phyloP scores from a whole-genome alignment of 1,140 invertebrate genomes.

The Spodoptera frugiperda region DNA sequence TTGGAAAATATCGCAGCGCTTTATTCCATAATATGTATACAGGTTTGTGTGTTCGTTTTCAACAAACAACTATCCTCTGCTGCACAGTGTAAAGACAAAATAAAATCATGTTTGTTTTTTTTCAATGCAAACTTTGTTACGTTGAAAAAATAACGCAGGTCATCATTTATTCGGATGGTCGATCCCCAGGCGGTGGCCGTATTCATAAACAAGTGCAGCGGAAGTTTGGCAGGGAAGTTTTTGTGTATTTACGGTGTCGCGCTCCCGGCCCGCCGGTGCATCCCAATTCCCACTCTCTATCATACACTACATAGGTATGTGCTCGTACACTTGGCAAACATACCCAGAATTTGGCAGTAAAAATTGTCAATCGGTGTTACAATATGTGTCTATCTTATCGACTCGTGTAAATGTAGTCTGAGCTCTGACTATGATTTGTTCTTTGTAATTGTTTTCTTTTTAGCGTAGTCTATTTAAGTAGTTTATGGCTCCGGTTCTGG shows the following conservation, averaged over 20 bases:
- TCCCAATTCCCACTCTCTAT: conserved; percentile 51
- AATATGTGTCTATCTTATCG: conserved; percentile 32
- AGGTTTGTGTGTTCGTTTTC: conserved; percentile 1
- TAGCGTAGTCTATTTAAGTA: not conserved
- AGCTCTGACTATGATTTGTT: conserved; percentile 15
- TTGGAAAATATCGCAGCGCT: no score
- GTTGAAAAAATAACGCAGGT: conserved; percentile 49
- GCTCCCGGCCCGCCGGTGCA: conserved; percentile 53
- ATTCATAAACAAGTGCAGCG: conserved; percentile 79
- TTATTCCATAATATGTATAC: not conserved
- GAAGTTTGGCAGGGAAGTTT: conserved; percentile 78
- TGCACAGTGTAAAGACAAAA: conserved; percentile 5
- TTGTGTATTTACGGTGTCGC: conserved; percentile 72
- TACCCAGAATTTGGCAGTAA: conserved; percentile 45
- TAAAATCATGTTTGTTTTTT: conserved; percentile 14
- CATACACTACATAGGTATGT: conserved; percentile 45
- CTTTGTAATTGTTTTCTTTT: not conserved
- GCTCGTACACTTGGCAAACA: conserved; percentile 56
- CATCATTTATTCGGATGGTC: conserved; percentile 61
- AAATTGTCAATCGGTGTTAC: conserved; percentile 39
- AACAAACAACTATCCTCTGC: not conserved
- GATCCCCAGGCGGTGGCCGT: conserved; percentile 64
- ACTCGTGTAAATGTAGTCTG: conserved; percentile 26
- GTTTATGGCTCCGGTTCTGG: not conserved
- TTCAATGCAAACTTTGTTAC: conserved; percentile 48